A percentile compares a stretch with the other conserved stretches of the same genome.
Evolutionary conservation across 1,140 invertebrate genomes (phyloP).

Genomic region (Agrilus planipennis): DNA sequence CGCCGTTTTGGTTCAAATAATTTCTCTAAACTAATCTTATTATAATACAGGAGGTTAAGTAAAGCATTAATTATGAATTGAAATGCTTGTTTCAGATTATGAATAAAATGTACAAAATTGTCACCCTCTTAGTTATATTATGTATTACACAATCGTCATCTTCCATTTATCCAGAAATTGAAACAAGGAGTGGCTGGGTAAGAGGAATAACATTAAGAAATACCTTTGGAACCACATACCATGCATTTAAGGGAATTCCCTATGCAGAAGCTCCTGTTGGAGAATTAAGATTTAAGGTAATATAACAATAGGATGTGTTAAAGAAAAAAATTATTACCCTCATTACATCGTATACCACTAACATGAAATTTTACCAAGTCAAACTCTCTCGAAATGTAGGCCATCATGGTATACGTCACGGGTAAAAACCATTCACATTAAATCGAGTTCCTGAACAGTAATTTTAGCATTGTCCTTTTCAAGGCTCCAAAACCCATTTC

Average conservation of each 20-base stretch:
- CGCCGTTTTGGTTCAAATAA: no score
- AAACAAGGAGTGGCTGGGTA: no score
- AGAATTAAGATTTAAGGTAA: constrained; percentile 50
- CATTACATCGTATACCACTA: neutral
- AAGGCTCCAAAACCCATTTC: constrained; percentile 47
- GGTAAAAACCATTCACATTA: neutral
- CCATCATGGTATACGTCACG: neutral
- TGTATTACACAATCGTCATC: no score
- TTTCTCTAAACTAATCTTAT: no score
- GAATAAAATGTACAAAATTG: no score
- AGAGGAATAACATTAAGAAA: no score
- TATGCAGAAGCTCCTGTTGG: constrained; percentile 53
- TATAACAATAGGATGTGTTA: constrained; percentile 1
- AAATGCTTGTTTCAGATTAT: no score
- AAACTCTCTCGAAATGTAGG: neutral
- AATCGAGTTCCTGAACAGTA: neutral
- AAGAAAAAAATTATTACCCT: neutral
- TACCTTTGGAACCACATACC: no score
- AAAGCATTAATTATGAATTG: no score
- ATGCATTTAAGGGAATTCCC: constrained; percentile 47
- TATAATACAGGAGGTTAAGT: no score
- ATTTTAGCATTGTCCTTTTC: constrained; percentile 12
- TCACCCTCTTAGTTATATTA: no score
- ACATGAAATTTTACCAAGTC: neutral
- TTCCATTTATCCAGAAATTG: no score